Conservation (phyloP, 2,113 vertebrate genomes). For the Polyodon spathula region DNA sequence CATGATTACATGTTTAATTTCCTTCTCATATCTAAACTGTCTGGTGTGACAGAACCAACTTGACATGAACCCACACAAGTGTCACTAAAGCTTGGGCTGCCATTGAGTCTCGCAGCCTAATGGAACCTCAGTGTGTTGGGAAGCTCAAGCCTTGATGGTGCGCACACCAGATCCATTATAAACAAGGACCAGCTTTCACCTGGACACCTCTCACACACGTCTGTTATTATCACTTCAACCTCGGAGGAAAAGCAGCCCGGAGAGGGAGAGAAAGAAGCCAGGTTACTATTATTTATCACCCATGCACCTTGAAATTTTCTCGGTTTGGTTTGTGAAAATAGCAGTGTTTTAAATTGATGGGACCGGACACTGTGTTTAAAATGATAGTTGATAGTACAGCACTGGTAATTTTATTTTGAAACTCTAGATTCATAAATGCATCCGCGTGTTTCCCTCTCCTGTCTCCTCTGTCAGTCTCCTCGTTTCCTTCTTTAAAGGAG, state of each 20-base stretch:
- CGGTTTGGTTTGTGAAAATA: slow-evolving; percentile 39
- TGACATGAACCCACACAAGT: slow-evolving; percentile 47
- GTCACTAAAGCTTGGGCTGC: slow-evolving; percentile 42
- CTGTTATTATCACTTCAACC: slow-evolving; percentile 53
- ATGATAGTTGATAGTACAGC: slow-evolving; percentile 45
- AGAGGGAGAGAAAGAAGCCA: slow-evolving; percentile 12
- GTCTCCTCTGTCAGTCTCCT: slow-evolving; percentile 40
- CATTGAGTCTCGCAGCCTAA: slow-evolving; percentile 30
- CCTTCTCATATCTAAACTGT: slow-evolving; percentile 52
- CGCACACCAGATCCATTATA: slow-evolving; percentile 48
- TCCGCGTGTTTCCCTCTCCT: slow-evolving; percentile 28
- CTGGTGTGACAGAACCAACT: slow-evolving; percentile 59
- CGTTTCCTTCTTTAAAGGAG: slow-evolving; percentile 11
- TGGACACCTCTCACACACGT: slow-evolving; percentile 33
- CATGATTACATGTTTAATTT: slow-evolving; percentile 62
- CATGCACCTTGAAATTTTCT: slow-evolving; percentile 46
- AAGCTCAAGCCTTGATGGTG: slow-evolving; percentile 30
- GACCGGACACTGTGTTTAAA: slow-evolving; percentile 54
- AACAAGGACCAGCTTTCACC: slow-evolving; percentile 36
- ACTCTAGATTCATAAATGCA: slow-evolving; percentile 32
- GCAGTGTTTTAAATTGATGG: slow-evolving; percentile 49
- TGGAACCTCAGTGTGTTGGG: slow-evolving; percentile 57
- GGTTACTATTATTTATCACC: slow-evolving; percentile 42
- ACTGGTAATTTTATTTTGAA: slow-evolving; percentile 37
- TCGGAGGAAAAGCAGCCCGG: slow-evolving; percentile 26